Evolutionary conservation across 2,113 vertebrate genomes (phyloP), one percentile per base, ranked within the genome.

Genomic region (Setophaga petechia): DNA sequence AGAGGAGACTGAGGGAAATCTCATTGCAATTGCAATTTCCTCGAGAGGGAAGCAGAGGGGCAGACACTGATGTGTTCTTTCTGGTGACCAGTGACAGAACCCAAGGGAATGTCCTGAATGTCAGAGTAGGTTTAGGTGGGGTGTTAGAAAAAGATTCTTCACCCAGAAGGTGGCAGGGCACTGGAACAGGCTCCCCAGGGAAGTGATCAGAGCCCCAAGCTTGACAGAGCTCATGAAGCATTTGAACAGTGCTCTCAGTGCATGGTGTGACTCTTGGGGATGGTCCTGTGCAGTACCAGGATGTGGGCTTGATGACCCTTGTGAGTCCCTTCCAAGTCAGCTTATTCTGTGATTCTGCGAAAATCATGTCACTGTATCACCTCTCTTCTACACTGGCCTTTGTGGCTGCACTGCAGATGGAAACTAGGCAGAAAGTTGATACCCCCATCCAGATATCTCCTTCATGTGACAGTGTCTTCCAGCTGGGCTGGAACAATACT

Each of bases 271-370:
- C 10, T 35, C 71, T 20, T 24, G 16, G 13, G 9, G 8, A 19
- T 57, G 33, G 15, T 16, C 5, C 43, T 30, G 35, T 9, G 15
- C 30, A 21, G 25, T 1, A 30, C 52, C 6, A 8, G 4, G 9
- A 35, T 0, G 0, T 67, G 35, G 30, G 49, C 20, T 17, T 2
- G 1, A 30, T 8, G 20, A 67, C 11, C 25, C 21, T 21, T 31
- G 21, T 35, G 16, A 12, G 13, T 17, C 17, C 9, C 13, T 75
- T 76, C 20, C 7, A 59, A 17, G 13, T 35, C 62, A 35, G 35
- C 1, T 0, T 10, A 35, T 31, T 76, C 44, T 35, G 4, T 11
- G n/a, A 39, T 39, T 68, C 23, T 68, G 16, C 31, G 9, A 52
- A 78, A 73, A 80, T 24, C 1, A 22, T 58, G 30, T 84, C 11